Conservation (phyloP, 2,888 invertebrate genomes). For the Drosophila ustulata region DNA sequence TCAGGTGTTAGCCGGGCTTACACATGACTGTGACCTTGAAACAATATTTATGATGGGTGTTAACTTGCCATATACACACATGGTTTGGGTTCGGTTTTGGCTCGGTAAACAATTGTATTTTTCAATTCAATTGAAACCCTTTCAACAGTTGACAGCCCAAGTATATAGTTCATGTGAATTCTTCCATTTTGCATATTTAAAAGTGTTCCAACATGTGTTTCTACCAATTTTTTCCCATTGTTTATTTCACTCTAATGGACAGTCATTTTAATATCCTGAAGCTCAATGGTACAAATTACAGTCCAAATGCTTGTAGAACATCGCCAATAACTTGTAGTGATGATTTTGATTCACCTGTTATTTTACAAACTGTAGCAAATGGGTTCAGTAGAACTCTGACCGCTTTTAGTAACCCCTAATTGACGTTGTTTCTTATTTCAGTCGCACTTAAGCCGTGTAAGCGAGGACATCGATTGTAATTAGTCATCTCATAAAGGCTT, state of each 20-base stretch:
- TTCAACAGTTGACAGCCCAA: constrained; percentile 5
- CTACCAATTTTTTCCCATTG: constrained; percentile 6
- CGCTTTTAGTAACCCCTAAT: background rate
- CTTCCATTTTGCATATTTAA: constrained; percentile 5
- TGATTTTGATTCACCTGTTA: background rate
- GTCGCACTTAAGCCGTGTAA: background rate
- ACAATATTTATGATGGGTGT: constrained; percentile 34
- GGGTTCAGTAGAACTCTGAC: background rate
- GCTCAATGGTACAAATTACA: background rate
- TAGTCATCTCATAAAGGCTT: background rate
- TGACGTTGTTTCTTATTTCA: constrained; percentile 5
- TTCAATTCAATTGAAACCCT: constrained; percentile 3
- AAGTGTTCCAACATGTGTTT: background rate
- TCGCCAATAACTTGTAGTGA: background rate
- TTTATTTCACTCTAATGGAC: background rate
- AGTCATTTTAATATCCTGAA: background rate
- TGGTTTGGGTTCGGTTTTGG: background rate
- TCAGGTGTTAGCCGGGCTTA: constrained; percentile 17
- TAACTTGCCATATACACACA: constrained; percentile 16
- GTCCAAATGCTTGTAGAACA: background rate
- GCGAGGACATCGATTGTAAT: constrained; percentile 1
- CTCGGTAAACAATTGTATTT: background rate
- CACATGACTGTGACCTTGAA: constrained; percentile 52
- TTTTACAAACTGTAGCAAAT: constrained; percentile 3
- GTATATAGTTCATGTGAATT: background rate